A percentile compares a stretch with the other conserved stretches of the same genome.
Evolutionary conservation across 2,113 vertebrate genomes (phyloP).

Genomic region (Vombatus ursinus): DNA sequence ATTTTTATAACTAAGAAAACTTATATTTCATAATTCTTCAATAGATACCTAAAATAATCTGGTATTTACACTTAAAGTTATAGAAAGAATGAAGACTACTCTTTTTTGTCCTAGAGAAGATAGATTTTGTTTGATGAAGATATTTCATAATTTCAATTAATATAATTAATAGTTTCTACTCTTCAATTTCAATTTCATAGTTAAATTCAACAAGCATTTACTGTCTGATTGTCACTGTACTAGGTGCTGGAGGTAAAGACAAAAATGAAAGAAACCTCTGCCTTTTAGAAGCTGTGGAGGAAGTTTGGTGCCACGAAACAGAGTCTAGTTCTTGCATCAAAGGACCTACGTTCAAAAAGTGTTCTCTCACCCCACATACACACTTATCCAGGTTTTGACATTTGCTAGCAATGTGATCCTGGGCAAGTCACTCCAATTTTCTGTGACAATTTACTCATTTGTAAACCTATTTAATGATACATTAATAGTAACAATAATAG

Average conservation of each 20-base stretch:
- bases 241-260: background rate
- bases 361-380: too few relatives aligned
- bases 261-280: background rate
- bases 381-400: background rate
- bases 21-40: too few relatives aligned
- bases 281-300: background rate
- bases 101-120: background rate
- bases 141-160: background rate
- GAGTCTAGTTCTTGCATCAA: background rate
- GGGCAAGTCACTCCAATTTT: background rate
- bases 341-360: background rate
- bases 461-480: background rate
- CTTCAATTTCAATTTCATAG: background rate
- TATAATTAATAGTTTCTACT: background rate
- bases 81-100: background rate
- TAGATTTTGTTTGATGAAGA: background rate
- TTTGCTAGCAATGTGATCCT: background rate
- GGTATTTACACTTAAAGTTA: background rate
- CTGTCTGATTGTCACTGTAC: background rate
- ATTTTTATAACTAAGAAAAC: background rate
- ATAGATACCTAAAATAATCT: background rate
- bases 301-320: background rate
- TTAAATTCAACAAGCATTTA: background rate
- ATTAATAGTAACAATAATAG: background rate
- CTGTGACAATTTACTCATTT: background rate